Conservation (phyloP, 2,888 invertebrate genomes). For the Polydesmus complanatus region DNA sequence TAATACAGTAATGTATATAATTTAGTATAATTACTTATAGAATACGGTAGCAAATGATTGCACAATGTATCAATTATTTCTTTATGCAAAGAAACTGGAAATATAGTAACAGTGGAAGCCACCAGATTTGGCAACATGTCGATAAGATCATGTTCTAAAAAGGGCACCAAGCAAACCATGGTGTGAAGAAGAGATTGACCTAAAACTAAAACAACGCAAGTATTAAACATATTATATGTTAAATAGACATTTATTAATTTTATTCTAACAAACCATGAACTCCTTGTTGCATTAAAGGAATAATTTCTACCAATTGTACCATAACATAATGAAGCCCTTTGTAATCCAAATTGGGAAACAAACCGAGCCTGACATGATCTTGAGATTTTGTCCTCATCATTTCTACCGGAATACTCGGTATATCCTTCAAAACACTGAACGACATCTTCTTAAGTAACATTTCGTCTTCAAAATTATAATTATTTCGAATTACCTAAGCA, state of each 20-base stretch:
- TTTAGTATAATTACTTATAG: slow-evolving; percentile 59
- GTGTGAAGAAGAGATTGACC: slow-evolving; percentile 88
- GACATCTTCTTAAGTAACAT: too few species aligned
- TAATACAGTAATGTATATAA: neutral
- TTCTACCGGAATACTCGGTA: slow-evolving; percentile 79
- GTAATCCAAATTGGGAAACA: slow-evolving; percentile 94
- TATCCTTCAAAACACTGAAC: slow-evolving; percentile 88
- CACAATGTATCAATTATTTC: slow-evolving; percentile 89
- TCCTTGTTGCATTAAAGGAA: slow-evolving; percentile 77
- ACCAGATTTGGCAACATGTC: slow-evolving; percentile 89
- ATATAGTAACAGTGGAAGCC: slow-evolving; percentile 82
- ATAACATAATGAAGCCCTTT: slow-evolving; percentile 88
- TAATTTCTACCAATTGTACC: slow-evolving; percentile 78
- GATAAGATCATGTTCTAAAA: slow-evolving; percentile 88
- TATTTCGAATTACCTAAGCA: slow-evolving; percentile 56
- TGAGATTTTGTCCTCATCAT: slow-evolving; percentile 76
- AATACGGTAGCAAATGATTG: slow-evolving; percentile 90
- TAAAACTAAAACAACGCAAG: slow-evolving; percentile 48
- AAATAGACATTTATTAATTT: neutral
- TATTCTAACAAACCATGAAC: slow-evolving; percentile 48
- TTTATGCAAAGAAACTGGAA: slow-evolving; percentile 80
- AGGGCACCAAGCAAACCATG: slow-evolving; percentile 84
- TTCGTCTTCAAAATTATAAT: too few species aligned
- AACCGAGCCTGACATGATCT: slow-evolving; percentile 51
- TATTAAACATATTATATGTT: neutral